Evolutionary conservation across 2,113 vertebrate species (phyloP).

Genomic region (Crotalus horridus): DNA sequence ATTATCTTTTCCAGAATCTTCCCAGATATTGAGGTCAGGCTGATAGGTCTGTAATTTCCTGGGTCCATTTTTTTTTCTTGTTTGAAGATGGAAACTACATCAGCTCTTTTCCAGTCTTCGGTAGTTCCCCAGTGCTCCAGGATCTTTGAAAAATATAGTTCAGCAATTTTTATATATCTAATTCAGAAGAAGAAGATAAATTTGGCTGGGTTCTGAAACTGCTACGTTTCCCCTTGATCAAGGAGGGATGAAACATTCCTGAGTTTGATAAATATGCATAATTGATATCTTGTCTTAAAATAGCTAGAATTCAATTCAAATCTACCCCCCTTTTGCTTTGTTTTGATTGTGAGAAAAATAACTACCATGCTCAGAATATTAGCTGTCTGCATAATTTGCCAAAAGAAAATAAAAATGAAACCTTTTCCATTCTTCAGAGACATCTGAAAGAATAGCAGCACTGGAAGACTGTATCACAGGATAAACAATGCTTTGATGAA

Average conservation of each 20-base stretch:
- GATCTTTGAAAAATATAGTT: too few species aligned
- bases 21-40: too few species aligned
- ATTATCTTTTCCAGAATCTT: too few species aligned
- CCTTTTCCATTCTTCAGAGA: not conserved
- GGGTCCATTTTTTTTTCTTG: too few species aligned
- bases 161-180: not conserved
- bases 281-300: not conserved
- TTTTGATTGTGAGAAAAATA: not conserved
- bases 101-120: too few species aligned
- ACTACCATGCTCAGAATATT: not conserved
- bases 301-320: not conserved
- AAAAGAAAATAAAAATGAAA: not conserved
- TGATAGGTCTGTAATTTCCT: too few species aligned
- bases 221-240: not conserved
- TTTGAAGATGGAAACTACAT: too few species aligned
- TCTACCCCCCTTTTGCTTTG: not conserved
- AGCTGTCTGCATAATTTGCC: not conserved
- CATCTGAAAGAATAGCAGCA: not conserved
- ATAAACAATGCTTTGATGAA: slow-evolving; percentile 7
- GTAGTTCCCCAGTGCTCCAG: too few species aligned
- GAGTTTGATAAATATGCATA: not conserved
- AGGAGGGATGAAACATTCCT: not conserved
- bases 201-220: not conserved
- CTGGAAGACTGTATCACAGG: not conserved
- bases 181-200: not conserved